Base-by-base conservation (phyloP, 2,888 invertebrate genomes). In the Drosophila mimica region DNA sequence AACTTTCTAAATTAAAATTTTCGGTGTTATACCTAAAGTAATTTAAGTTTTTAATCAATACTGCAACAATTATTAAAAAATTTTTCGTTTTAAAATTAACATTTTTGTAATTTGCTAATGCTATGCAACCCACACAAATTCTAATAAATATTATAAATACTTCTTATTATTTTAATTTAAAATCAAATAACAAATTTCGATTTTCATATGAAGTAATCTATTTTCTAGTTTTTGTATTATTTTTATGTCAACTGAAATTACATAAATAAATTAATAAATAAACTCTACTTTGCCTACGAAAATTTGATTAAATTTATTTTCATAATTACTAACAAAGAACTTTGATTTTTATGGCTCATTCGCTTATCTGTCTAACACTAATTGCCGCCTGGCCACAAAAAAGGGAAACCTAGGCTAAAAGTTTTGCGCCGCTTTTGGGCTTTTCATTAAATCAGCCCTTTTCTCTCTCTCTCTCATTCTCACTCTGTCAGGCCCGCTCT, bases 381-480 rank as follows among this genome's bases (percentile, higher is more conserved):
- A 82, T 82, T 80, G 70, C 82, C 66, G 82, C 40, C 56, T 25
- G 40, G 49, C 46, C 57, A 74, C 72, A 70, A 79, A 72, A 71
- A 64, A 46, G 25, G 54, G 17, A 57, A 68, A 54, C 33, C 36
- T 51, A 34, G 52, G 33, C 49, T 40, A 20, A 61, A 68, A 65
- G 57, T 56, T 78, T 65, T 43, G 9, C 9, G 49, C 36, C 52
- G 46, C 49, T 64, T 65, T 70, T 58, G 33, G 58, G 67, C 51
- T 60, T 60, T 67, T 68, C 34, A n/a, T 46, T 73, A 61, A 73
- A 73, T 63, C 66, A 60, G 20, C 49, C 31, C 17, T n/a, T 49
- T 34, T 6, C 30, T 43, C 20, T 9, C 11, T 20, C 11, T 20
- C 15, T 40, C 30, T 30, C 43, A 15, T 34, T 13, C 30, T 40